phyloP scores from a whole-genome alignment of 1,140 invertebrate species.

The Rhizoglyphus robini region DNA sequence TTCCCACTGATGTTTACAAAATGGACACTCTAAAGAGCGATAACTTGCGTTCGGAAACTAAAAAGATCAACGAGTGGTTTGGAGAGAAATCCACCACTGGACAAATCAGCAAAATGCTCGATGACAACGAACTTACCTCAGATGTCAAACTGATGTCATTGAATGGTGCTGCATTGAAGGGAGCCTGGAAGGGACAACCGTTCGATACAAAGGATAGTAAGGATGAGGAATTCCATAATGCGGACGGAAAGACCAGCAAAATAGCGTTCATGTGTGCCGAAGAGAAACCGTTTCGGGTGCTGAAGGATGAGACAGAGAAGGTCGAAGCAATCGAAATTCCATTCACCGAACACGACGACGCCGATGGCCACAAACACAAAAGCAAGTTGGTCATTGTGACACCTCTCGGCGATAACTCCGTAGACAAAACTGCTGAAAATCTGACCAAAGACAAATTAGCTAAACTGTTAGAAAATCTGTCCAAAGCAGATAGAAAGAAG shows the following conservation, averaged over 20 bases:
- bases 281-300: not conserved
- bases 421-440: not conserved
- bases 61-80: conserved; percentile 3
- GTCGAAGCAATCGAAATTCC: not conserved
- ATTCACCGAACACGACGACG: not conserved
- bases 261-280: not conserved
- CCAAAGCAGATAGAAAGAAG: not conserved
- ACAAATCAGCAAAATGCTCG: not conserved
- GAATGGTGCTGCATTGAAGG: not conserved
- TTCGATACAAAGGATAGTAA: not conserved
- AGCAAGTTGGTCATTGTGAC: not conserved
- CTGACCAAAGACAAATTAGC: not conserved
- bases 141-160: not conserved
- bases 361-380: not conserved
- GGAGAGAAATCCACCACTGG: not conserved
- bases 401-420: not conserved
- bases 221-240: not conserved
- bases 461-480: not conserved
- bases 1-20: not conserved
- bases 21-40: not conserved
- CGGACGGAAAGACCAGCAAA: not conserved
- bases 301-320: not conserved
- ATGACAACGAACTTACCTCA: not conserved
- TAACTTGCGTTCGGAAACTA: not conserved
- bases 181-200: not conserved